Base-by-base conservation (phyloP, 2,113 vertebrate genomes). In the Neogobius melanostomus region DNA sequence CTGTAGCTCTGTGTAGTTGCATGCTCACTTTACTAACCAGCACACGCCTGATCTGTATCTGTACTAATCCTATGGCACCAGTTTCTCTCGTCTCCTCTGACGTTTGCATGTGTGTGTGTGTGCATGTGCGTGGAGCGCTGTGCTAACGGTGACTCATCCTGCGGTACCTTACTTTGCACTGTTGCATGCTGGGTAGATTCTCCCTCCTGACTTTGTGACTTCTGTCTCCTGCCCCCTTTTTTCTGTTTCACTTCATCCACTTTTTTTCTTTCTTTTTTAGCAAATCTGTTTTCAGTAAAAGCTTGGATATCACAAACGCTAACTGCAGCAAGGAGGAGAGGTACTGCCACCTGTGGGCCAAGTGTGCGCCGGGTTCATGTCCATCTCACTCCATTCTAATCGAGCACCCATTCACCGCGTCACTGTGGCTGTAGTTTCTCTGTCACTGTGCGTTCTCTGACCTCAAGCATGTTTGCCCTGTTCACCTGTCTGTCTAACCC, bases 251-350 rank as follows among this genome's bases (percentile, higher is more conserved):
- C 77, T 83, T 49, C 79, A 72, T 68, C 74, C 71, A 59, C 56
- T 9, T 17, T 53, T 81, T 87, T 82, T 74, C 80, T 61, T 86
- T 75, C 70, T 68, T 75, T 74, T 89, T 81, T 91, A 92, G 91
- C 88, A 92, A 92, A 88, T 92, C 91, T 69, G 90, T 92, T 83
- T 92, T 97, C 95, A 97, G 95, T 98, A 97, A 98, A 96, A 98
- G 96, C 95, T 96, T 97, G 95, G 96, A 98, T 96, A 97, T 98
- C 96, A 96, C 95, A 94, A 96, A 97, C 92, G 95, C 95, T 95
- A 94, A 97, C 93, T 95, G 95, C 95, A 96, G 94, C 95, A 95
- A 94, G 95, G 95, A 97, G 84, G 95, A 97, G 95, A 97, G 95
- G 96, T 98, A 96, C 87, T 91, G 91, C 88, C 47, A 51, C 82